Conservation (phyloP, 2,113 vertebrate genomes). For the Paedocypris sp. region DNA sequence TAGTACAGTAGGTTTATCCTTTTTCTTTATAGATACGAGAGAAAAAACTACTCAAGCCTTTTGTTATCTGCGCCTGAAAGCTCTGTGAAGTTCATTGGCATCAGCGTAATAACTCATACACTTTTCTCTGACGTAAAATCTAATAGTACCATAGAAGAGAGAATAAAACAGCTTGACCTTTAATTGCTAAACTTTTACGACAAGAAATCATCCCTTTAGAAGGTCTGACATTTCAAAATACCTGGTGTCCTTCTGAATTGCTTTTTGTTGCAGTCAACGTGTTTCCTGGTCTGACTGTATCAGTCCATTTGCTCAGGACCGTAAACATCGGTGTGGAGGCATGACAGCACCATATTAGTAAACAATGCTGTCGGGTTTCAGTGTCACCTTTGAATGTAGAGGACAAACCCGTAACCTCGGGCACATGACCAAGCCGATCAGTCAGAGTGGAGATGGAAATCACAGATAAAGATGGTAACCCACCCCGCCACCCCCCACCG, state of each 20-base stretch:
- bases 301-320: constrained; percentile 55
- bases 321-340: constrained; percentile 31
- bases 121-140: neutral
- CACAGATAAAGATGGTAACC: constrained; percentile 55
- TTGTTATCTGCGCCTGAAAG: neutral
- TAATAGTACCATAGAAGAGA: neutral
- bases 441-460: constrained; percentile 54
- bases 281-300: constrained; percentile 53
- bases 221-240: constrained; percentile 65
- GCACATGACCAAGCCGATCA: constrained; percentile 47
- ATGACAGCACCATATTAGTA: constrained; percentile 34
- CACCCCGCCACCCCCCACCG: no score
- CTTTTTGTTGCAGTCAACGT: constrained; percentile 51
- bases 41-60: no score
- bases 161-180: constrained; percentile 55
- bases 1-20: no score
- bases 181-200: constrained; percentile 59
- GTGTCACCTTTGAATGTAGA: constrained; percentile 40
- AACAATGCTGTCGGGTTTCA: constrained; percentile 43
- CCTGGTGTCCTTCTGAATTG: constrained; percentile 53
- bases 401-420: constrained; percentile 41
- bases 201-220: constrained; percentile 50
- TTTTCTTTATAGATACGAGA: neutral
- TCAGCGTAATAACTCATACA: neutral
- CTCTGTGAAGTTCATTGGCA: constrained; percentile 3